Conservation (phyloP, 2,113 vertebrate species). For the Trogon melanurus region DNA sequence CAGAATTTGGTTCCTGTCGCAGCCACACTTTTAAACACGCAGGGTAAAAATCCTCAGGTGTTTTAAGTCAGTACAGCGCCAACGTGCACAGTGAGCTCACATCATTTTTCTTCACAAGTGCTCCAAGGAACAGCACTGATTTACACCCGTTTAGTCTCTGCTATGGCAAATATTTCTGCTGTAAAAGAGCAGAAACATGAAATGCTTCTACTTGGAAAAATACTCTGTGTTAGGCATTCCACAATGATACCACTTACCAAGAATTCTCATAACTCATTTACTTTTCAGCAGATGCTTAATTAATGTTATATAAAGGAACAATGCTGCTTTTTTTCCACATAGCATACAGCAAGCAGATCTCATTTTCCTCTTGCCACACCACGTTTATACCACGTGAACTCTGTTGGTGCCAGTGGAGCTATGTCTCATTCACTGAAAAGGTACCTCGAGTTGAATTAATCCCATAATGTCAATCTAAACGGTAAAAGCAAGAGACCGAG, state of each 20-base stretch:
- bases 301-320: not conserved
- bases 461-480: not conserved
- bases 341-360: not conserved
- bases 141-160: not conserved
- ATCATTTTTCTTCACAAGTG: not conserved
- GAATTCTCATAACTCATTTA: not conserved
- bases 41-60: not conserved
- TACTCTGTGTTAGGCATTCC: not conserved
- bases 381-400: not conserved
- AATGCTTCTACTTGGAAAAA: not conserved
- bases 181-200: not conserved
- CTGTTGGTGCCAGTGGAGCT: fast-evolving
- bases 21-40: not conserved
- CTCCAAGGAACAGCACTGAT: not conserved
- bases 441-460: not conserved
- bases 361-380: not conserved
- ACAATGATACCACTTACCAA: not conserved
- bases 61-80: not conserved
- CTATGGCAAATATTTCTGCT: not conserved
- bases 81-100: not conserved
- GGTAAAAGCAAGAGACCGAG: not conserved
- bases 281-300: constrained; percentile 29
- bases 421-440: not conserved
- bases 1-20: not conserved
- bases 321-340: not conserved